A percentile compares a stretch with the other conserved stretches of the same genome.
Evolutionary conservation across 2,797 vertebrate species (phyloP).

Genomic region (Acipenser transmontanus): DNA sequence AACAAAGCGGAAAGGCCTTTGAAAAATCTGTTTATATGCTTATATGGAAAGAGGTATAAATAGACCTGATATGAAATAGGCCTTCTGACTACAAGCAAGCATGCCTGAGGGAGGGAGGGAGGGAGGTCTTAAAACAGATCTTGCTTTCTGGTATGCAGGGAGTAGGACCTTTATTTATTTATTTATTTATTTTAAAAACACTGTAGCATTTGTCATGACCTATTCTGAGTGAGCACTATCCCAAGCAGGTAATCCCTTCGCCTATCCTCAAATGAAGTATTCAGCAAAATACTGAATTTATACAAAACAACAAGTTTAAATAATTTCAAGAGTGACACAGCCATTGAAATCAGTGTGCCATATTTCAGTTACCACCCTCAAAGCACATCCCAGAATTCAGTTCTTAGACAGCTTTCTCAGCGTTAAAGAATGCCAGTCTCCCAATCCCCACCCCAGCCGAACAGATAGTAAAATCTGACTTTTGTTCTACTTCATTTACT

Average conservation of each 20-base stretch:
- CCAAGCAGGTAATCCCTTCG: neutral
- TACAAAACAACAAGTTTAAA: too few species aligned
- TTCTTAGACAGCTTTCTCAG: too few species aligned
- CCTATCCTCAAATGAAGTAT: neutral
- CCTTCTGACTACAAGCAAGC: conserved; percentile 8
- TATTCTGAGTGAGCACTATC: conserved; percentile 9
- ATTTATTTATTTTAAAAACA: neutral
- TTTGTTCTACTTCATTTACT: too few species aligned
- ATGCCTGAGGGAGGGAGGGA: neutral
- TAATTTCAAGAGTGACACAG: too few species aligned
- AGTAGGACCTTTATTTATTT: neutral
- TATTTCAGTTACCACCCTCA: too few species aligned
- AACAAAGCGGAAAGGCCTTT: neutral
- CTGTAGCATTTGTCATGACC: conserved; percentile 4
- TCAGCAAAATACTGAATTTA: too few species aligned
- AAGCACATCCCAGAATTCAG: too few species aligned
- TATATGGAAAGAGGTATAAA: conserved; percentile 20
- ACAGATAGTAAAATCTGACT: too few species aligned
- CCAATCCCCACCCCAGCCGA: too few species aligned
- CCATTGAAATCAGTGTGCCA: too few species aligned
- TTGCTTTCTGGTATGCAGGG: conserved; percentile 8
- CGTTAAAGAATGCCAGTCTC: too few species aligned
- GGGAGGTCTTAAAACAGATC: conserved; percentile 8
- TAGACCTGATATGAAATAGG: conserved; percentile 10
- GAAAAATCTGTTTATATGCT: conserved; percentile 18